Conservation (phyloP, 2,113 vertebrate genomes). For the Gallinago media region DNA sequence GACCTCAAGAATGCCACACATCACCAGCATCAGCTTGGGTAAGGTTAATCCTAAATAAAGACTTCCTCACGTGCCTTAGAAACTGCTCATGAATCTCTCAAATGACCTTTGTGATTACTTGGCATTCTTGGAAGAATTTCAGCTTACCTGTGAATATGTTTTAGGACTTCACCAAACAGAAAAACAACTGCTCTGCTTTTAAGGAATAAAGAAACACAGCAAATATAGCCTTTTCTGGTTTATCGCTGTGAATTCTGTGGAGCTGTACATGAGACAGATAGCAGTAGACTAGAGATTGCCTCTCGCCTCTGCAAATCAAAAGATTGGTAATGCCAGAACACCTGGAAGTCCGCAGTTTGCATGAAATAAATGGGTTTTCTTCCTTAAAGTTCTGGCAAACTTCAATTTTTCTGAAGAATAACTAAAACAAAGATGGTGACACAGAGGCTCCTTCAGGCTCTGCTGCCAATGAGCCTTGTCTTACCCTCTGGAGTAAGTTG, state of each 20-base stretch:
- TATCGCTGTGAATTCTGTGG: not conserved
- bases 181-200: not conserved
- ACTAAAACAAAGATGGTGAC: slow-evolving; percentile 57
- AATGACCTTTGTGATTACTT: not conserved
- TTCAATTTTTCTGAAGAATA: slow-evolving; percentile 26
- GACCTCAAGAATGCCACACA: slow-evolving; percentile 5
- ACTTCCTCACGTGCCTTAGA: not conserved
- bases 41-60: slow-evolving; percentile 35
- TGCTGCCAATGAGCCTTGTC: not conserved
- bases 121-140: not conserved
- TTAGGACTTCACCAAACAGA: not conserved
- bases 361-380: slow-evolving; percentile 9
- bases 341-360: not conserved
- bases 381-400: slow-evolving; percentile 7
- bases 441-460: slow-evolving; percentile 26
- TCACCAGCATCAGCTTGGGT: not conserved
- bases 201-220: not conserved
- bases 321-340: not conserved
- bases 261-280: not conserved
- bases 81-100: slow-evolving; percentile 5
- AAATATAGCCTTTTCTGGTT: not conserved
- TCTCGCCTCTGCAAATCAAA: not conserved
- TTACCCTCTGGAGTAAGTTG: not conserved
- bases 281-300: not conserved
- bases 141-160: not conserved